Percentiles rank a stretch among this genome's conserved stretches.
Evolutionary conservation across 2,113 vertebrate species (phyloP).

Genomic region (Climacteris rufus): DNA sequence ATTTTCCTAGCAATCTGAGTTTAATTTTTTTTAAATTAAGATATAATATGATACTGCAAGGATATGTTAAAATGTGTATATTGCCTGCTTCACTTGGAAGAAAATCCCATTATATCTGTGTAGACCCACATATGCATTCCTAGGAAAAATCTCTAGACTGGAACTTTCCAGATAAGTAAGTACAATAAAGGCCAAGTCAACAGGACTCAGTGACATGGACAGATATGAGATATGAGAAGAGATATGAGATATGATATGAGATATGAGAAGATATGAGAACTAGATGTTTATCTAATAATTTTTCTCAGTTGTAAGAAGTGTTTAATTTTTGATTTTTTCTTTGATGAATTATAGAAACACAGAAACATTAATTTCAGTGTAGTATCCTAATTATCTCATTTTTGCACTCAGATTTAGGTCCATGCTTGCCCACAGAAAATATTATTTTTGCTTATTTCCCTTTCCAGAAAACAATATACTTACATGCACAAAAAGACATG

Average conservation of each 20-base stretch:
- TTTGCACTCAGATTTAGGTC: background rate
- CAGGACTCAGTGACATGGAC: background rate
- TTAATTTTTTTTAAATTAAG: background rate
- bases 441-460: background rate
- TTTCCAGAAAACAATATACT: background rate
- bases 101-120: background rate
- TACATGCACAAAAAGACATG: background rate
- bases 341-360: background rate
- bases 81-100: background rate
- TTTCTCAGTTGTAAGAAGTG: background rate
- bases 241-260: too few relatives aligned
- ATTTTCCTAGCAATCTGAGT: background rate
- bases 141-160: background rate
- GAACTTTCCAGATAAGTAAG: background rate
- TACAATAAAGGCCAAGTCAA: background rate
- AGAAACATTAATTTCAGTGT: background rate
- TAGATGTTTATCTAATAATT: background rate
- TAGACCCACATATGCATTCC: background rate
- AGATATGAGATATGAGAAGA: too few relatives aligned
- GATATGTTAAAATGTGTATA: background rate
- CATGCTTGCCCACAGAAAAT: background rate
- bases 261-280: too few relatives aligned
- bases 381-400: background rate
- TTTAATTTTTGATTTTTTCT: background rate
- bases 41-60: background rate